Percentiles rank a stretch among this genome's conserved stretches.
These are phyloP conservation scores for Agriotes lineatus DNA, from an alignment of 2,888 invertebrate genomes.

Conservation along the genomic window DNA sequence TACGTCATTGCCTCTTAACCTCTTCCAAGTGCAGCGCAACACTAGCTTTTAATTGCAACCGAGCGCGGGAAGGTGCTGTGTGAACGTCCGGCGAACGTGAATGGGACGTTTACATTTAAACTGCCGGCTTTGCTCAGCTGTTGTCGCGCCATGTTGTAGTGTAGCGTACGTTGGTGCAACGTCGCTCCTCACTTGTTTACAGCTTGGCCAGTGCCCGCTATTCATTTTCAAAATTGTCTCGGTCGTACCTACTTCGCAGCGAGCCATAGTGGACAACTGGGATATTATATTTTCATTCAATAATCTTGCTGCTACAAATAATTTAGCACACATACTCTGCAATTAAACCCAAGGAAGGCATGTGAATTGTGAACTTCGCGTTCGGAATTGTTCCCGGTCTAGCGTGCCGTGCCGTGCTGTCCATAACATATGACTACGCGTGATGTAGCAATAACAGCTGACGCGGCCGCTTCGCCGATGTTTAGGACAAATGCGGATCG, in stretches of 20 bases:
- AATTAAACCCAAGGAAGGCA: too few species aligned
- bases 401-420: constrained; percentile 5
- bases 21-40: background rate
- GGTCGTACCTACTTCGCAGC: background rate
- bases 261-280: too few species aligned
- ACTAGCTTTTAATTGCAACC: constrained; percentile 23
- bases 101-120: constrained; percentile 42
- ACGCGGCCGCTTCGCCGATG: constrained; percentile 9
- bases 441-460: constrained; percentile 41
- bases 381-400: too few species aligned
- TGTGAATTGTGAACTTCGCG: too few species aligned
- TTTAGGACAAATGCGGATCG: constrained; percentile 28
- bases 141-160: constrained; percentile 47
- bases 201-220: constrained; percentile 13
- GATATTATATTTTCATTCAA: too few species aligned
- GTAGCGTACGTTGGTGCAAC: constrained; percentile 43
- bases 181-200: constrained; percentile 37
- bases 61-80: constrained; percentile 33
- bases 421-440: constrained; percentile 35
- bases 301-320: too few species aligned
- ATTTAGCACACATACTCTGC: too few species aligned
- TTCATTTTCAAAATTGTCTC: background rate
- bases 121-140: constrained; percentile 49
- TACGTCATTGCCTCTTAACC: constrained; percentile 19
- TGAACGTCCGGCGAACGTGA: constrained; percentile 33